phyloP scores from a whole-genome alignment of 2,797 vertebrate genomes.

The Lindbergichthys nudifrons region DNA sequence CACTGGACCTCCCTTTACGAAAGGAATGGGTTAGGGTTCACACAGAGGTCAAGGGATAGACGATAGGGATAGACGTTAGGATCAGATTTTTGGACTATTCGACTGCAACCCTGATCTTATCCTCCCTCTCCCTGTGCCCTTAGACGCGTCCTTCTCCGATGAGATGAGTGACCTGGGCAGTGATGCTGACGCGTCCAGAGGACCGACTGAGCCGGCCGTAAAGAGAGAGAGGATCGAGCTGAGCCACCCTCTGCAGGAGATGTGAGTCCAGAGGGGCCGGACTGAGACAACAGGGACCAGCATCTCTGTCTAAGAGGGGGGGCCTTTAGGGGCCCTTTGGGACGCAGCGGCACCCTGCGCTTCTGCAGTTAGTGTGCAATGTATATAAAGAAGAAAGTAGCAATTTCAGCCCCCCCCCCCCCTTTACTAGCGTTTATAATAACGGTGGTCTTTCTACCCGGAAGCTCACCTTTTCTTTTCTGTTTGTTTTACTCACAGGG shows the following conservation, averaged over 20 bases:
- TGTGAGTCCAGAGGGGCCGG: constrained; percentile 75
- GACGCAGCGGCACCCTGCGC: constrained; percentile 1
- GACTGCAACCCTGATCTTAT: too few relatives aligned
- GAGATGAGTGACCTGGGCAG: constrained; percentile 87
- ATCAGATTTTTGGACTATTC: too few relatives aligned
- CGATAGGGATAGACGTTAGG: too few relatives aligned
- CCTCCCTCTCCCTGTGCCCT: constrained; percentile 2
- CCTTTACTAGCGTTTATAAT: constrained; percentile 51
- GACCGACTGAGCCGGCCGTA: constrained; percentile 88
- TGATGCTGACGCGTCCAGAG: constrained; percentile 81
- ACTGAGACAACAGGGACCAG: constrained; percentile 15
- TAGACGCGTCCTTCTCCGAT: constrained; percentile 89
- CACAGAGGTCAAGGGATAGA: too few relatives aligned
- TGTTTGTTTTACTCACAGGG: constrained; percentile 47
- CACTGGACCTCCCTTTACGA: too few relatives aligned
- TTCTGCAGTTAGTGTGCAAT: constrained; percentile 59
- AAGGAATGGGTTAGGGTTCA: too few relatives aligned
- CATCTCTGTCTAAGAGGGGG: constrained; percentile 12
- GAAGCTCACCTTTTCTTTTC: constrained; percentile 29
- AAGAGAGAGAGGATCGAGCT: constrained; percentile 94
- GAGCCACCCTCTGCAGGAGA: constrained; percentile 92
- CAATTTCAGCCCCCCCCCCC: constrained; percentile 45
- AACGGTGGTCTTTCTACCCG: constrained; percentile 30
- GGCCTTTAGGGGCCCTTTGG: constrained; percentile 1
- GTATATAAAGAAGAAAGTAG: constrained; percentile 72